phyloP scores from a whole-genome alignment of 2,797 vertebrate genomes.

The Gastrophryne carolinensis region DNA sequence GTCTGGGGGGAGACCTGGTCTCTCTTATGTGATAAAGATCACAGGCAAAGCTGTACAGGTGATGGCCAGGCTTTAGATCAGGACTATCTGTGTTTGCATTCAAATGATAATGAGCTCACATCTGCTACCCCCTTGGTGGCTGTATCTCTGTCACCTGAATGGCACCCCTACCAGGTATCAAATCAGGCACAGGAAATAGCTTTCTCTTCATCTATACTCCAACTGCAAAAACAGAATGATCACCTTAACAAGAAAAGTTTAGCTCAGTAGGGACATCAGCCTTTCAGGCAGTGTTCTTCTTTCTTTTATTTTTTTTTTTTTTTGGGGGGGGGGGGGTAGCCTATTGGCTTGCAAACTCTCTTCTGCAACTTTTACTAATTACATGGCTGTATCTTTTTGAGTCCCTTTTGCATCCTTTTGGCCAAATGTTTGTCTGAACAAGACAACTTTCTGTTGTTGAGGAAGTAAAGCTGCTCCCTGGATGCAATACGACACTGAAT shows the following conservation, averaged over 20 bases:
- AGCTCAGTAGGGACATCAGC: constrained; percentile 69
- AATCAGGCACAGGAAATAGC: constrained; percentile 93
- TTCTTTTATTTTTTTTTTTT: too few relatives aligned
- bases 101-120: constrained; percentile 99
- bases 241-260: constrained; percentile 74
- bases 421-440: too few relatives aligned
- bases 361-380: background rate
- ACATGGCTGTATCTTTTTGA: background rate
- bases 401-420: background rate
- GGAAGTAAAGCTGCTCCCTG: background rate
- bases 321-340: background rate
- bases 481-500: too few relatives aligned
- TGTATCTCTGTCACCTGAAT: constrained; percentile 97
- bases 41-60: constrained; percentile 92
- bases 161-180: constrained; percentile 98
- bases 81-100: constrained; percentile 90
- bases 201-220: constrained; percentile 83
- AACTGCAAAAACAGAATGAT: constrained; percentile 87
- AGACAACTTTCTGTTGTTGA: background rate
- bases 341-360: background rate
- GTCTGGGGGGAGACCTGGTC: constrained; percentile 78
- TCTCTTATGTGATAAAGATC: constrained; percentile 97
- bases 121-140: constrained; percentile 88
- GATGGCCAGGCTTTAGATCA: constrained; percentile 84
- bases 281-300: background rate